These are phyloP conservation scores for Cinclus cinclus DNA, from an alignment of 2,113 vertebrate genomes.

Conservation along the genomic window DNA sequence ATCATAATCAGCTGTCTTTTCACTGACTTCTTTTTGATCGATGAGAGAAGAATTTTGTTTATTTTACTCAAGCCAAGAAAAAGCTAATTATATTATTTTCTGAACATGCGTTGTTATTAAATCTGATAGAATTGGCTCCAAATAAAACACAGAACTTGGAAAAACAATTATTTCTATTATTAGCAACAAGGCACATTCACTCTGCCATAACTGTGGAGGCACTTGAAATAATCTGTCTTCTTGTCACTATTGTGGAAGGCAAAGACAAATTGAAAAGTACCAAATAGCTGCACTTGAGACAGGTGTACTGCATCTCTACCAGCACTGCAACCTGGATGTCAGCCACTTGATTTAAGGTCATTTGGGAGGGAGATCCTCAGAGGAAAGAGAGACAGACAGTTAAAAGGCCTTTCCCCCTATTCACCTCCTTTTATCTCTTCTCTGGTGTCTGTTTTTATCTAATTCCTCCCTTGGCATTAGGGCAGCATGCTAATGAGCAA, in stretches of 20 bases:
- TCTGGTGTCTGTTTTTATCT: background rate
- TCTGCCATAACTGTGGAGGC: background rate
- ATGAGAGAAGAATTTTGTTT: conserved; percentile 11
- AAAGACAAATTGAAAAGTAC: background rate
- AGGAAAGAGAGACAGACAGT: background rate
- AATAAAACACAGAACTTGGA: background rate
- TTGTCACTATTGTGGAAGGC: background rate
- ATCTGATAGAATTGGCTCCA: background rate
- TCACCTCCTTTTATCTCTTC: conserved; percentile 5
- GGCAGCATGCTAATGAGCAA: background rate
- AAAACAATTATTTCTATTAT: conserved; percentile 12
- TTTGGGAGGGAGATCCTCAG: background rate
- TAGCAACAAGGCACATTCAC: background rate
- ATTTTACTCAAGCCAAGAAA: background rate
- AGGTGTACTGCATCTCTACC: background rate
- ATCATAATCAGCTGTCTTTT: conserved; percentile 8
- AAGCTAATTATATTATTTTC: background rate
- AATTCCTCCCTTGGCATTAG: background rate
- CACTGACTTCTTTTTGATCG: background rate
- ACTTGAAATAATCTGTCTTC: background rate
- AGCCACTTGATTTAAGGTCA: background rate
- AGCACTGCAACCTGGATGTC: background rate
- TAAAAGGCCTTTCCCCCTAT: background rate
- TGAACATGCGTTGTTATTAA: background rate
- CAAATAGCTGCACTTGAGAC: background rate